phyloP scores from a whole-genome alignment of 2,888 invertebrate species.

The Cantharis flavilabris region DNA sequence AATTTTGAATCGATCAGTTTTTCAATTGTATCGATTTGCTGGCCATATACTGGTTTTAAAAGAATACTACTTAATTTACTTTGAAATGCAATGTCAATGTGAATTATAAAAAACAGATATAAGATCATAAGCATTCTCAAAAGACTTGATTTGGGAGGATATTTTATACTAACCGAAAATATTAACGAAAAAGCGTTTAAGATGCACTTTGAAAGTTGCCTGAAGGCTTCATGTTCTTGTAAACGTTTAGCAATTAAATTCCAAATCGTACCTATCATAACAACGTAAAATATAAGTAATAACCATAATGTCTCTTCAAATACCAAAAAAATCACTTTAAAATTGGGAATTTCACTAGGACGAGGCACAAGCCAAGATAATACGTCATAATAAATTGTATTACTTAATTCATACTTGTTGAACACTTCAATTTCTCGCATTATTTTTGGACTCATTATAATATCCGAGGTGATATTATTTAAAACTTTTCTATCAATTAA shows the following conservation, averaged over 20 bases:
- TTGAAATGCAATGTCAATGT: neutral
- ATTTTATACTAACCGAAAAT: neutral
- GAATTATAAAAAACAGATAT: neutral
- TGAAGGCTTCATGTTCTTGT: neutral
- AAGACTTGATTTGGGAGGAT: neutral
- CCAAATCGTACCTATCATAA: neutral
- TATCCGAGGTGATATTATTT: neutral
- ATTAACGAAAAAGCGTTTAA: neutral
- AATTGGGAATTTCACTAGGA: neutral
- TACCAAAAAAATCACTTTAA: neutral
- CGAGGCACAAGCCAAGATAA: neutral
- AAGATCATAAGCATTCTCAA: neutral
- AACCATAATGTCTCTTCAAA: neutral
- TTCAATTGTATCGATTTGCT: neutral
- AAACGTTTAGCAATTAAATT: neutral
- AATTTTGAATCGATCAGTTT: neutral
- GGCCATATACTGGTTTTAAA: neutral
- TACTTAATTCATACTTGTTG: neutral
- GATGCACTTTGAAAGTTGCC: neutral
- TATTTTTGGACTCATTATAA: neutral
- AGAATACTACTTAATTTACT: neutral
- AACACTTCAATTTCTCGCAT: neutral
- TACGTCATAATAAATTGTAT: neutral
- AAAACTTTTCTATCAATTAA: neutral
- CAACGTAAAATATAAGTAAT: neutral